Percentiles rank a stretch among this genome's conserved stretches.
phyloP scores from a whole-genome alignment of 2,113 vertebrate genomes.

The Semnopithecus entellus region DNA sequence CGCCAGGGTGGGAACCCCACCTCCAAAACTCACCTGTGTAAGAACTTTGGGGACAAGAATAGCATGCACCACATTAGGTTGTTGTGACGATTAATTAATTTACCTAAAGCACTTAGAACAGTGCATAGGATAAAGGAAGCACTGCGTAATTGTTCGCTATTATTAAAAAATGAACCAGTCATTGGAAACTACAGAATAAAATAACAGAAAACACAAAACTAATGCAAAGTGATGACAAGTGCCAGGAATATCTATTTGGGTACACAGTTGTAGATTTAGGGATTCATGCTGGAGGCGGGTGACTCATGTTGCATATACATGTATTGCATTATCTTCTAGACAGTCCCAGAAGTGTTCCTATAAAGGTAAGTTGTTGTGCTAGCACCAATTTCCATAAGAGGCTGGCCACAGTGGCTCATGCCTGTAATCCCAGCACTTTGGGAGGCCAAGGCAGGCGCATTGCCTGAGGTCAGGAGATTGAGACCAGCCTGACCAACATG shows the following conservation, averaged over 20 bases:
- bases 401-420: no score
- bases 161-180: neutral
- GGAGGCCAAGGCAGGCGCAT: no score
- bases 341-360: neutral
- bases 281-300: neutral
- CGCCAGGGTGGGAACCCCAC: rapidly evolving
- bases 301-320: neutral
- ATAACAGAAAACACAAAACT: neutral
- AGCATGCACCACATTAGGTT: rapidly evolving
- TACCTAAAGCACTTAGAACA: rapidly evolving
- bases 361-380: neutral
- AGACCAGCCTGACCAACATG: no score
- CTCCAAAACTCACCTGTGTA: neutral
- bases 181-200: neutral
- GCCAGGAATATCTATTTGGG: rapidly evolving
- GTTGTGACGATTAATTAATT: rapidly evolving
- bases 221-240: rapidly evolving
- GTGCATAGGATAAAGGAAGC: rapidly evolving
- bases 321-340: no score
- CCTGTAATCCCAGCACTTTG: no score
- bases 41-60: neutral
- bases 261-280: rapidly evolving
- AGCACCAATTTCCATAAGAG: neutral
- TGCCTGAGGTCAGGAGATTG: no score
- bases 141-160: rapidly evolving